A percentile compares a stretch with the other conserved stretches of the same genome.
Conservation (phyloP, 1,140 invertebrate species). For the Ceratoteleas bidentatus region DNA sequence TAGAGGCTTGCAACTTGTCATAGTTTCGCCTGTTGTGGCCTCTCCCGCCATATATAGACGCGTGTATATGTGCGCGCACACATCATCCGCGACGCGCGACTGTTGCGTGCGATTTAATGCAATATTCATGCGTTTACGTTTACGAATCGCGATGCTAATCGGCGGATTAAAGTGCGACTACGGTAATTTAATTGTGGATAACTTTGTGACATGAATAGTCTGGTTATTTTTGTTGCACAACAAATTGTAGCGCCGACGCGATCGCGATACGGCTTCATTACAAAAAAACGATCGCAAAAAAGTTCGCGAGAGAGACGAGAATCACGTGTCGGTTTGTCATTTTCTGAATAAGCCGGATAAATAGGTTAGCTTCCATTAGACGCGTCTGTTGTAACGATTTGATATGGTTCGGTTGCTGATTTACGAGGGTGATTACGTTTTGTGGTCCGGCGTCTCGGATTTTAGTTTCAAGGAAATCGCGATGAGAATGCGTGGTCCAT, state of each 20-base stretch:
- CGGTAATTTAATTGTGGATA: conserved; percentile 26
- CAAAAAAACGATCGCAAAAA: background rate
- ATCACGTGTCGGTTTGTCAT: background rate
- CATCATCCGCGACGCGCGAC: conserved; percentile 7
- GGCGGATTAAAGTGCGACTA: conserved; percentile 18
- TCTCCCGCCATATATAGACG: conserved; percentile 67
- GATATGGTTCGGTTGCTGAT: background rate
- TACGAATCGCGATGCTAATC: conserved; percentile 40
- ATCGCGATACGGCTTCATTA: conserved; percentile 1
- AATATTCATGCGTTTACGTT: conserved; percentile 50
- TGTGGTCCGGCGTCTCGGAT: background rate
- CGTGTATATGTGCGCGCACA: background rate
- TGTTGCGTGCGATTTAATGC: conserved; percentile 16
- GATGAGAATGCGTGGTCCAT: too few species aligned
- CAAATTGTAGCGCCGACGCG: background rate
- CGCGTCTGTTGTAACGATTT: background rate
- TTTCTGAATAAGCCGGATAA: background rate
- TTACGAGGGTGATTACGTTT: background rate
- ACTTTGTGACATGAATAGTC: background rate
- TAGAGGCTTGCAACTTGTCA: conserved; percentile 66
- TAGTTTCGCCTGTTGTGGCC: conserved; percentile 61
- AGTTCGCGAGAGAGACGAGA: background rate
- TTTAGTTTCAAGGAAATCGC: too few species aligned
- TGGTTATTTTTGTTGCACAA: conserved; percentile 4
- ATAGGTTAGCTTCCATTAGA: background rate